phyloP scores from a whole-genome alignment of 2,888 invertebrate genomes.

The Biston betularia region DNA sequence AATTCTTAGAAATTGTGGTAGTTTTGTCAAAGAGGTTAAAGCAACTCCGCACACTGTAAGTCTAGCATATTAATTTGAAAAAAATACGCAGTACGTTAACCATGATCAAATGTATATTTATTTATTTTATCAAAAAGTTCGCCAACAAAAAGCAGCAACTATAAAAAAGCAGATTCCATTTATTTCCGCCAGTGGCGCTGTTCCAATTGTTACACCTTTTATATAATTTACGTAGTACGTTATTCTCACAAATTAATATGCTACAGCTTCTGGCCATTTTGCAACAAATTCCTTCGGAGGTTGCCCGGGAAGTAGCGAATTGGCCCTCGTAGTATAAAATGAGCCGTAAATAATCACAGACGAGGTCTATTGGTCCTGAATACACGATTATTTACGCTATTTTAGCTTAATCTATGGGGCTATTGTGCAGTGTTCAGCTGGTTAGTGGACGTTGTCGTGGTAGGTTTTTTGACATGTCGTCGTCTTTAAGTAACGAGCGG shows the following conservation, averaged over 20 bases:
- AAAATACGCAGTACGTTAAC: too few species aligned
- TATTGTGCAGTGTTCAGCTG: conserved; percentile 1
- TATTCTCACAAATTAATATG: too few species aligned
- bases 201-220: too few species aligned
- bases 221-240: too few species aligned
- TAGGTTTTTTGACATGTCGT: neutral
- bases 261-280: too few species aligned
- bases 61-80: conserved; percentile 21
- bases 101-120: too few species aligned
- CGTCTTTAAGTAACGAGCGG: too few species aligned
- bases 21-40: too few species aligned
- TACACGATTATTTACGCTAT: conserved; percentile 45
- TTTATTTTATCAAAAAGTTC: too few species aligned
- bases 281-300: conserved; percentile 47
- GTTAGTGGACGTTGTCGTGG: neutral
- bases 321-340: conserved; percentile 51
- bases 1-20: conserved; percentile 4
- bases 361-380: conserved; percentile 50
- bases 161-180: too few species aligned
- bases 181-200: too few species aligned
- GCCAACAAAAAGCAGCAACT: too few species aligned
- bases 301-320: conserved; percentile 52
- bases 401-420: conserved; percentile 31
- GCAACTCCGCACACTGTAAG: conserved; percentile 33
- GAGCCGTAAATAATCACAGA: conserved; percentile 49